These are phyloP conservation scores for Ricordea florida DNA, from an alignment of 92 coral and sea anemone species.

Conservation along the genomic window DNA sequence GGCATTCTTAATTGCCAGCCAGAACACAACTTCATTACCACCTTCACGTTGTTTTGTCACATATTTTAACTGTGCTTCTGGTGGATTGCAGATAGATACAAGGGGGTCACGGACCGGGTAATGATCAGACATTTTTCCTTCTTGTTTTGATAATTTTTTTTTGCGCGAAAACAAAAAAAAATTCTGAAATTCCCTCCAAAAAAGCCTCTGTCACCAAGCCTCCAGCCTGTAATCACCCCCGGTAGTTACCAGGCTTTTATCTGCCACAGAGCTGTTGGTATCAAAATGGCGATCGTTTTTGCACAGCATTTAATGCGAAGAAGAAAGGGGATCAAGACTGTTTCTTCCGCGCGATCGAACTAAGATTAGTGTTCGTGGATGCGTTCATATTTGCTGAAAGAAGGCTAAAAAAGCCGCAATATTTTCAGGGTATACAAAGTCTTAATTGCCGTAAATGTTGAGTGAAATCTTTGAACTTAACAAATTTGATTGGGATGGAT, in stretches of 20 bases:
- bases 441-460: not conserved
- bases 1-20: not conserved
- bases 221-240: not conserved
- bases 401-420: not conserved
- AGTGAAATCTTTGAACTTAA: not conserved
- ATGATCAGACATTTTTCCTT: not conserved
- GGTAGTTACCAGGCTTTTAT: not conserved
- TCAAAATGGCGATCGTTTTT: not conserved
- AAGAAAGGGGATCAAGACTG: not conserved
- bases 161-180: not conserved
- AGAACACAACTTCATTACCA: slow-evolving; percentile 3
- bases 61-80: not conserved
- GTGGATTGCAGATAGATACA: not conserved
- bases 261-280: not conserved
- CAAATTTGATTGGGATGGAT: not conserved
- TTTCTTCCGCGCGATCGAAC: not conserved
- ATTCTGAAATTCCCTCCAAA: not conserved
- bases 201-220: not conserved
- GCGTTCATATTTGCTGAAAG: not conserved
- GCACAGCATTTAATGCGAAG: not conserved
- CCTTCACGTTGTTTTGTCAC: slow-evolving; percentile 1
- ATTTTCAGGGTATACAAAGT: not conserved
- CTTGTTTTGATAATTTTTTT: not conserved
- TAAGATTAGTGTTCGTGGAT: not conserved
- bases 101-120: slow-evolving; percentile 7